Base-by-base conservation (phyloP, 2,888 invertebrate genomes). In the Liodrosophila aerea region DNA sequence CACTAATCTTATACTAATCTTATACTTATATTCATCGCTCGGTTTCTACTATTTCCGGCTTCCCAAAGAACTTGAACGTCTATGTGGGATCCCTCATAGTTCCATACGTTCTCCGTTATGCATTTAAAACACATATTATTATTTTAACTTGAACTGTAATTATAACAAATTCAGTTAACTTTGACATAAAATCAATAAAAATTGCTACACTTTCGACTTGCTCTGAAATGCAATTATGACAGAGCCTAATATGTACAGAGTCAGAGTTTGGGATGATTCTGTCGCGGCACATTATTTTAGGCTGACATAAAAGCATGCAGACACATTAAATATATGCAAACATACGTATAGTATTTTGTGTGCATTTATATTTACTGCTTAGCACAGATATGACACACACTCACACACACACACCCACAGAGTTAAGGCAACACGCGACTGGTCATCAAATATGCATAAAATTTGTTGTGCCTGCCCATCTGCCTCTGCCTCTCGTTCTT, bases 361-460 rank as follows among this genome's bases (percentile, higher is more conserved):
- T 37, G 16, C 9, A 37, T 8, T 16, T 39, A 16, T 39, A 39
- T 16, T 39, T 39, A 39, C 16, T 39, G 39, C 16, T 7, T 11
- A 39, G 39, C 33, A 31, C 3, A 11, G n/a, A 45, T 15, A 40
- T n/a, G 30, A 11, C 15, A 36, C 36, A 30, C n/a, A 29, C 44
- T 34, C 11, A 15, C 27, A 4, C 15, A 36, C 29, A 47, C 40
- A 31, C 16, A 34, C 27, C 29, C 41, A 46, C 27, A 27, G 7
- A 11, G 11, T 13, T 33, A 44, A 7, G n/a, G 13, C 15, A 7
- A 4, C 4, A 40, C 1, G 34, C 41, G 18, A 41, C n/a, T 44
- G 39, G 50, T 51, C 53, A 70, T 65, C 54, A 71, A 72, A 66
- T 66, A 63, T 70, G 62, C 66, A 71, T 53, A 71, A 31, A 61